phyloP scores from a whole-genome alignment of 1,140 invertebrate genomes.

The Contarinia nasturtii region DNA sequence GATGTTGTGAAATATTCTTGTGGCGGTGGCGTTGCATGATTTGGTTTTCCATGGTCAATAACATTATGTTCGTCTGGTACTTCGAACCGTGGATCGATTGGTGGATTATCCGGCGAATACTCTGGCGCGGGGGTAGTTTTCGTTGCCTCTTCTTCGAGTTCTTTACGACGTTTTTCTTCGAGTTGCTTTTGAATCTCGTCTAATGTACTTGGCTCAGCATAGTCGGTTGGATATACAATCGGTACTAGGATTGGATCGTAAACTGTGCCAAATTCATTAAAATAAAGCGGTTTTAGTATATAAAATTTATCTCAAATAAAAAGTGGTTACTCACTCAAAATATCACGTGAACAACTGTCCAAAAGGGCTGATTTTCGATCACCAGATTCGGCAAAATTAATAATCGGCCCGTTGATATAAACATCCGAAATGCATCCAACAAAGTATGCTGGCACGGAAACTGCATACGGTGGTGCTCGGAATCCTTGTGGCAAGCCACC shows the following conservation, averaged over 20 bases:
- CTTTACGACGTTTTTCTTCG: constrained; percentile 13
- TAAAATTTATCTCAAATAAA: not conserved
- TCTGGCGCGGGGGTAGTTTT: too few species aligned
- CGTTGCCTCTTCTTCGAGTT: constrained; percentile 7
- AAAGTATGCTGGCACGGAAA: constrained; percentile 34
- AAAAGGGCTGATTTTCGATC: constrained; percentile 42
- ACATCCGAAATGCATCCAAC: constrained; percentile 75
- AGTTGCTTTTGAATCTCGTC: constrained; percentile 2
- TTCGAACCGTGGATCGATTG: too few species aligned
- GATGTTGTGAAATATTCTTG: not conserved
- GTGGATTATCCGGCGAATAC: too few species aligned
- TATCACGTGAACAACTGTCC: constrained; percentile 35
- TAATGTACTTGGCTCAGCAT: not conserved
- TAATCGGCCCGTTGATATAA: constrained; percentile 60
- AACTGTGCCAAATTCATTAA: constrained; percentile 5
- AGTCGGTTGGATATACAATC: not conserved
- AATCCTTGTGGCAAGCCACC: constrained; percentile 57
- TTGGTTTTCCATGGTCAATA: too few species aligned
- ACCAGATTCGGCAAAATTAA: constrained; percentile 62
- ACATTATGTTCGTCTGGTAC: too few species aligned
- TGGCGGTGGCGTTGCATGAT: too few species aligned
- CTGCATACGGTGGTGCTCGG: constrained; percentile 15
- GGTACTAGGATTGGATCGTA: constrained; percentile 11
- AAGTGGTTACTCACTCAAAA: constrained; percentile 12
- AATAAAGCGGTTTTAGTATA: not conserved